Percentiles rank a stretch among this genome's conserved stretches.
phyloP scores from a whole-genome alignment of 2,888 invertebrate genomes.

The Rhamphomyia laevipes region DNA sequence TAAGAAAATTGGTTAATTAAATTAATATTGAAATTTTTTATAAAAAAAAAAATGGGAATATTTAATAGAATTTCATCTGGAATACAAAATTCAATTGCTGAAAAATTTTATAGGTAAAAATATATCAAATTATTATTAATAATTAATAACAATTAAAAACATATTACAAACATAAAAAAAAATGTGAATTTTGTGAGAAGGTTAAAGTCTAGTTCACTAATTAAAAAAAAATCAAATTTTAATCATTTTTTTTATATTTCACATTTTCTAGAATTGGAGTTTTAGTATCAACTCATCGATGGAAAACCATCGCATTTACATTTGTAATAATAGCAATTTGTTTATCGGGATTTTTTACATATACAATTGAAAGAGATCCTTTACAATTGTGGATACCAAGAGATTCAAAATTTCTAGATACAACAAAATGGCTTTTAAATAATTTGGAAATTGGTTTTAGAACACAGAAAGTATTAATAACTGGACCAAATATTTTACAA shows the following conservation, averaged over 20 bases:
- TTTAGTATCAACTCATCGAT: conserved; percentile 47
- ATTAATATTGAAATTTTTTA: background rate
- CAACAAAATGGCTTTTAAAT: conserved; percentile 60
- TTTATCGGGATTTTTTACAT: conserved; percentile 48
- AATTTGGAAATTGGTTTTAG: conserved; percentile 53
- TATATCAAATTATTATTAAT: background rate
- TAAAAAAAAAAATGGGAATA: background rate
- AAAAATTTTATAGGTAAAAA: background rate
- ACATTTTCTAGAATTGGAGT: conserved; percentile 47
- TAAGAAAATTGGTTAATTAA: no score
- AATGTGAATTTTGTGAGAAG: background rate
- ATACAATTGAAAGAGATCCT: conserved; percentile 63
- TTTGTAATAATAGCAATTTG: conserved; percentile 46
- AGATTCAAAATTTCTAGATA: conserved; percentile 43
- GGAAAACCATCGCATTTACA: conserved; percentile 46
- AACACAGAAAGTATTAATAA: conserved; percentile 48
- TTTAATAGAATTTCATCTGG: background rate
- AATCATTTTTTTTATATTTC: no score
- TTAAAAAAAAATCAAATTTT: background rate
- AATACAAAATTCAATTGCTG: background rate
- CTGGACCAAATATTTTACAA: conserved; percentile 53
- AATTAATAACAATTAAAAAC: no score
- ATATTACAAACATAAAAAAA: background rate
- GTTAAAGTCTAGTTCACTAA: background rate
- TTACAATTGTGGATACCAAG: conserved; percentile 56